A percentile compares a stretch with the other conserved stretches of the same genome.
These are phyloP conservation scores for Passer montanus DNA, from an alignment of 2,113 vertebrate genomes.

Conservation along the genomic window DNA sequence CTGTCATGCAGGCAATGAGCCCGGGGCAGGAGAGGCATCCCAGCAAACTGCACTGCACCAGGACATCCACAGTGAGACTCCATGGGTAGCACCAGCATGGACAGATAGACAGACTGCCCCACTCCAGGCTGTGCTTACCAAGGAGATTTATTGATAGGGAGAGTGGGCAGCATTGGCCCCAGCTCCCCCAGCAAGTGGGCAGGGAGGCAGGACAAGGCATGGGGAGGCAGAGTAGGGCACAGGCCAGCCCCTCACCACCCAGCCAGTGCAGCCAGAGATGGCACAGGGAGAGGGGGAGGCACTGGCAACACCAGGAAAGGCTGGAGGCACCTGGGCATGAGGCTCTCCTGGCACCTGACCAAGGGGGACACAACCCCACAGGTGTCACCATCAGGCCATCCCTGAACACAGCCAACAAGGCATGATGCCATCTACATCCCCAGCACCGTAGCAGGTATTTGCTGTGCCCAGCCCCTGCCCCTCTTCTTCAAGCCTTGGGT, in stretches of 20 bases:
- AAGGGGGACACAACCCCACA: not conserved
- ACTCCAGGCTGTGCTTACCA: not conserved
- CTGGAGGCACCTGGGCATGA: not conserved
- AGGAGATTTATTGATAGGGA: slow-evolving; percentile 27
- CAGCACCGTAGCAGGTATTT: accelerated
- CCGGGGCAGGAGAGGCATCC: not conserved
- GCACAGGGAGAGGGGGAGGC: not conserved
- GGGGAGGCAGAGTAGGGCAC: not conserved
- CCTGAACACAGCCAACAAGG: not conserved
- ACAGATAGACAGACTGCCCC: not conserved
- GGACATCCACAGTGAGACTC: accelerated
- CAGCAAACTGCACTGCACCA: accelerated
- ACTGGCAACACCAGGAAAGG: not conserved
- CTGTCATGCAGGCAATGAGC: accelerated
- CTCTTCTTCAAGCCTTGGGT: not conserved
- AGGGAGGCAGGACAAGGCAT: not conserved
- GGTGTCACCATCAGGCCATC: not conserved
- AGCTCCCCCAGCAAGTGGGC: accelerated
- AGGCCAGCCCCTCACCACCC: not conserved
- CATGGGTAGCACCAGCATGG: accelerated
- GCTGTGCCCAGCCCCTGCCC: not conserved
- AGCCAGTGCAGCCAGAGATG: not conserved
- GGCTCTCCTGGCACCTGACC: not conserved
- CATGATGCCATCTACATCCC: not conserved
- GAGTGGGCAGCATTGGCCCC: not conserved